These are phyloP conservation scores for Zelleria hepariella DNA, from an alignment of 2,888 invertebrate species.

Conservation along the genomic window DNA sequence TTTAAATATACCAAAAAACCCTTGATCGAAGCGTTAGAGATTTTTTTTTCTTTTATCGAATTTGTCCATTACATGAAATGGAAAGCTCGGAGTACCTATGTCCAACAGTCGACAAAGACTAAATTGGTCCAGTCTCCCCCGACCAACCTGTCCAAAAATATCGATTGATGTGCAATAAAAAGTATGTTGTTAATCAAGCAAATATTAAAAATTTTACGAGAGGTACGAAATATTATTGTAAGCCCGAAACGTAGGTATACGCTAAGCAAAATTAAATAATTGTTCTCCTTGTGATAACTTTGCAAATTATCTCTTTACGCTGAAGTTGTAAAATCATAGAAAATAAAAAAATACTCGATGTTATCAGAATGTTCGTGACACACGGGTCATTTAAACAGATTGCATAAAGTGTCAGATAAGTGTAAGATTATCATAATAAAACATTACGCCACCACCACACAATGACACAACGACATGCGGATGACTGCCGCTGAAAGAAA, in stretches of 20 bases:
- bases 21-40: no score
- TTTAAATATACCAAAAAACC: no score
- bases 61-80: no score
- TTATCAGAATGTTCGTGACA: not conserved
- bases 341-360: not conserved
- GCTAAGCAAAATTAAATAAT: not conserved
- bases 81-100: not conserved
- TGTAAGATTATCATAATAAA: not conserved
- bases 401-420: not conserved
- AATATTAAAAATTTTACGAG: not conserved
- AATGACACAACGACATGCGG: no score
- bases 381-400: not conserved
- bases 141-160: not conserved
- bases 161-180: not conserved
- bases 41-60: no score
- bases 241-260: not conserved
- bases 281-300: not conserved
- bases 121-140: not conserved
- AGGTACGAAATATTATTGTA: not conserved
- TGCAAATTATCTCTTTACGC: not conserved
- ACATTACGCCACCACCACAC: not conserved
- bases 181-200: not conserved
- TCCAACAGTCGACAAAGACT: not conserved
- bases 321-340: not conserved
- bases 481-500: no score